phyloP scores from a whole-genome alignment of 2,797 vertebrate species.

The Discoglossus pictus region DNA sequence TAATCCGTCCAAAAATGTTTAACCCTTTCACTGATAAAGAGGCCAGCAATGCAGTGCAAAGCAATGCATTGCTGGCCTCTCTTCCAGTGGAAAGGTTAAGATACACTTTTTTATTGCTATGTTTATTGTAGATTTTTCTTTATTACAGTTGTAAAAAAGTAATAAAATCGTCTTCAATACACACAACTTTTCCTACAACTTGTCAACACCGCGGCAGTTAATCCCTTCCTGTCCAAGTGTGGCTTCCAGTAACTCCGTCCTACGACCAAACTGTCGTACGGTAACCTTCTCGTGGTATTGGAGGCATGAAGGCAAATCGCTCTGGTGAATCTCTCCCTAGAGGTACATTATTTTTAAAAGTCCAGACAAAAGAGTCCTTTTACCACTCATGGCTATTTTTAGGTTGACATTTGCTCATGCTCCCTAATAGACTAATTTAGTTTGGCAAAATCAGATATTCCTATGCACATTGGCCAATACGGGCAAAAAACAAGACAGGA shows the following conservation, averaged over 20 bases:
- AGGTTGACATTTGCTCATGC: slow-evolving; percentile 31
- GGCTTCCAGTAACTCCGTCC: neutral
- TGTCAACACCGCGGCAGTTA: too few species aligned
- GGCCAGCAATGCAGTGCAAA: too few species aligned
- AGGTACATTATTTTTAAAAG: neutral
- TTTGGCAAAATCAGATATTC: slow-evolving; percentile 20
- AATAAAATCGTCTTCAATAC: too few species aligned
- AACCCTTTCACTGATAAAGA: too few species aligned
- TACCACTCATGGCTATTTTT: slow-evolving; percentile 29
- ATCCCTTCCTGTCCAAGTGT: neutral
- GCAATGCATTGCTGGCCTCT: too few species aligned
- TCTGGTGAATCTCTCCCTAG: neutral
- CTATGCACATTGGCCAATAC: neutral
- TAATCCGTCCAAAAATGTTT: too few species aligned
- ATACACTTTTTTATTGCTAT: too few species aligned
- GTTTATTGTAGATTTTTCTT: too few species aligned
- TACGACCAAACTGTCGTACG: too few species aligned
- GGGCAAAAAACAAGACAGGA: neutral
- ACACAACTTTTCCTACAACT: too few species aligned
- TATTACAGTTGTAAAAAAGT: neutral
- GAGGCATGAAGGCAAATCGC: neutral
- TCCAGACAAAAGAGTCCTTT: slow-evolving; percentile 18
- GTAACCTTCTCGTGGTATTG: too few species aligned
- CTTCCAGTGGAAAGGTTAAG: too few species aligned
- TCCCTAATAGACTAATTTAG: slow-evolving; percentile 32